phyloP scores from a whole-genome alignment of 2,888 invertebrate species.

The Eupithecia dodoneata region DNA sequence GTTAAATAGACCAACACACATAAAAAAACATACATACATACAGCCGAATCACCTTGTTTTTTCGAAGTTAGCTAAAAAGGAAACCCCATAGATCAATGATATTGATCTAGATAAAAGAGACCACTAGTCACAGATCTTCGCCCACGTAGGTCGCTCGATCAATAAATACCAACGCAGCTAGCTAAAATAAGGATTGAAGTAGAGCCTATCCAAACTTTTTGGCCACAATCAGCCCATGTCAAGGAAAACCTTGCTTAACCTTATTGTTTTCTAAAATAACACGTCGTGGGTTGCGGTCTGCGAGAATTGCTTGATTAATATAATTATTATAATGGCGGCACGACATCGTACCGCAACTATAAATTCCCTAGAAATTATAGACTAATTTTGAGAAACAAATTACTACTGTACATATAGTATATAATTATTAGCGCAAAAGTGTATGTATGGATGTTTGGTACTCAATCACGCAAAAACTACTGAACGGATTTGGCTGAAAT shows the following conservation, averaged over 20 bases:
- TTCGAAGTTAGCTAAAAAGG: no score
- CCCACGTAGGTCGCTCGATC: not conserved
- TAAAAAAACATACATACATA: no score
- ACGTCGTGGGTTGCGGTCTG: not conserved
- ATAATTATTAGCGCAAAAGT: no score
- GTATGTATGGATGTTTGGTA: no score
- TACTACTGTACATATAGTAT: no score
- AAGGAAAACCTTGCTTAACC: not conserved
- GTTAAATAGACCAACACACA: no score
- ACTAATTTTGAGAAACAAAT: no score
- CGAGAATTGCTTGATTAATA: not conserved
- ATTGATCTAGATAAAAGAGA: not conserved
- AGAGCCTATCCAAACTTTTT: not conserved
- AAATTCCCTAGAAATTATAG: not conserved
- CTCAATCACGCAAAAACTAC: no score
- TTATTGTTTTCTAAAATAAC: not conserved
- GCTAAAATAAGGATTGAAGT: not conserved
- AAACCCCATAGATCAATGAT: no score
- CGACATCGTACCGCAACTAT: not conserved
- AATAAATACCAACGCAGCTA: not conserved
- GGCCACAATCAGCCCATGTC: not conserved
- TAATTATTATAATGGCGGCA: not conserved
- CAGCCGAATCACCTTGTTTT: no score
- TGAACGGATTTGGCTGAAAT: no score
- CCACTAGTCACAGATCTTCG: slow-evolving; percentile 1